These are phyloP conservation scores for Erynnis tages DNA, from an alignment of 2,888 invertebrate genomes.

Conservation along the genomic window DNA sequence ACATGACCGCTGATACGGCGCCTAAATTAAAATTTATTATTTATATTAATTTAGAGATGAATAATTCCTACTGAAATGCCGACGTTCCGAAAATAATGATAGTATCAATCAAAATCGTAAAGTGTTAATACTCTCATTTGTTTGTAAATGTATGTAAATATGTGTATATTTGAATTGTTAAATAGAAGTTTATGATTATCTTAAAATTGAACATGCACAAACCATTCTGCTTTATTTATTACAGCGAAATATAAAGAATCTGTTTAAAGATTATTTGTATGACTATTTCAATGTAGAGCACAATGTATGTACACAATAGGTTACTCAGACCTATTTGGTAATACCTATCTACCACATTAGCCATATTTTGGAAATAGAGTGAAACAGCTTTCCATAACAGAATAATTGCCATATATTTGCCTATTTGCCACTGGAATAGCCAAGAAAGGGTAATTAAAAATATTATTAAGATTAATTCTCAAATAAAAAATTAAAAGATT, in stretches of 20 bases:
- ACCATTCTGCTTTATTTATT: constrained; percentile 42
- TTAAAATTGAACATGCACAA: constrained; percentile 63
- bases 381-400: no score
- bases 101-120: constrained; percentile 62
- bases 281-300: neutral
- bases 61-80: constrained; percentile 59
- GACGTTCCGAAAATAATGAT: constrained; percentile 58
- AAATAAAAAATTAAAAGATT: no score
- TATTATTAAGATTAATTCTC: no score
- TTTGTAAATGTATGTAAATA: constrained; percentile 73
- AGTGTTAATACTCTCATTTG: constrained; percentile 62
- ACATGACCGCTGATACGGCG: constrained; percentile 82
- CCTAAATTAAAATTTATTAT: constrained; percentile 45
- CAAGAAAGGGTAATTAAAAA: no score
- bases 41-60: constrained; percentile 45
- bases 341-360: no score
- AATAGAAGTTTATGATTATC: constrained; percentile 54
- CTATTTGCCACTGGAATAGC: no score
- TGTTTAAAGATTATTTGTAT: constrained; percentile 5
- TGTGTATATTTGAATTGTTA: constrained; percentile 62
- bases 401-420: no score
- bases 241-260: constrained; percentile 1
- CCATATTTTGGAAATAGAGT: no score
- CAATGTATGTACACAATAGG: no score
- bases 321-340: no score